Evolutionary conservation across 2,888 invertebrate genomes (phyloP).

Genomic region (Cryptus armator): DNA sequence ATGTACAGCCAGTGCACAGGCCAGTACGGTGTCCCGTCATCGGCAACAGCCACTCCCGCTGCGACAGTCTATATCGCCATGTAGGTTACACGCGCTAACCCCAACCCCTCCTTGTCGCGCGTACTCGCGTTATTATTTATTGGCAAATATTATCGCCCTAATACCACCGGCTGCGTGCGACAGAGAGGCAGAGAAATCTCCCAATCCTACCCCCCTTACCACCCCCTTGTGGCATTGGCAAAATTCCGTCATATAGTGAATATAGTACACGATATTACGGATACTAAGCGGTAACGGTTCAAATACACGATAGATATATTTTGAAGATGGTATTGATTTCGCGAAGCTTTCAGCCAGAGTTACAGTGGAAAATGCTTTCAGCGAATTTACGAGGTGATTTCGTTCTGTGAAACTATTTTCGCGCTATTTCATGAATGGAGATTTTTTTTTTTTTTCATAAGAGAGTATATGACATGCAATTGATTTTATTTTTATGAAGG

Average conservation of each 20-base stretch:
- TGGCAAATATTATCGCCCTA: constrained; percentile 61
- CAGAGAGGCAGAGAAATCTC: constrained; percentile 19
- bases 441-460: no score
- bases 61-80: constrained; percentile 10
- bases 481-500: not conserved
- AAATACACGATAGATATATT: constrained; percentile 17
- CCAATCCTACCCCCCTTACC: not conserved
- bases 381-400: not conserved
- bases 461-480: not conserved
- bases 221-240: not conserved
- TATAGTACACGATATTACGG: constrained; percentile 12
- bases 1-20: not conserved
- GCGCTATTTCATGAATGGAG: not conserved
- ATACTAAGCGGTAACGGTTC: constrained; percentile 34
- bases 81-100: constrained; percentile 48
- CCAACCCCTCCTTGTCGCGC: constrained; percentile 25
- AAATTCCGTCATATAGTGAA: constrained; percentile 9
- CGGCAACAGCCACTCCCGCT: constrained; percentile 22
- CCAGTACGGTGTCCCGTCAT: constrained; percentile 30
- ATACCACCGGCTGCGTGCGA: constrained; percentile 46
- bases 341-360: not conserved
- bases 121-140: constrained; percentile 63
- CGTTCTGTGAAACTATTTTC: not conserved
- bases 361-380: not conserved
- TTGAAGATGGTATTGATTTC: constrained; percentile 41